A percentile compares a stretch with the other conserved stretches of the same genome.
Evolutionary conservation across 2,888 invertebrate genomes (phyloP).

Genomic region (Uropetala carovei): DNA sequence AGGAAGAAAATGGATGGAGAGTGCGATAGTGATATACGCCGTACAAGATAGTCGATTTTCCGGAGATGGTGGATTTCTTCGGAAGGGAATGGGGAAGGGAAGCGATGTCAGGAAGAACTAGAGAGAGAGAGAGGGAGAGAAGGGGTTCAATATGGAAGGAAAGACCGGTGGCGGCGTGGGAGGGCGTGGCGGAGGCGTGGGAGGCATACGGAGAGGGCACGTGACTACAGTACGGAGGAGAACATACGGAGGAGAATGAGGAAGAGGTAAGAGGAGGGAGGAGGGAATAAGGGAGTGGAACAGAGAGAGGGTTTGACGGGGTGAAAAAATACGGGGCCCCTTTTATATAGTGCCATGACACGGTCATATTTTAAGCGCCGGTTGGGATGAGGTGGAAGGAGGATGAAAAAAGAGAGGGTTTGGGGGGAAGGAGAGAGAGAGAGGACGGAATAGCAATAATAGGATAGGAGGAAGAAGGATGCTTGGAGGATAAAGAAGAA

Average conservation of each 20-base stretch:
- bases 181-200: slow-evolving; percentile 14
- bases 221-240: slow-evolving; percentile 5
- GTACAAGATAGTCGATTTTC: not conserved
- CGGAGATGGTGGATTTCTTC: not conserved
- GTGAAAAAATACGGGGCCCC: not conserved
- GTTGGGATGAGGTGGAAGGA: not conserved
- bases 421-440: not conserved
- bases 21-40: not conserved
- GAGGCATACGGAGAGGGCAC: slow-evolving; percentile 27
- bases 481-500: not conserved
- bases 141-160: not conserved
- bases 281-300: not conserved
- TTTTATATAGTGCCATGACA: slow-evolving; percentile 23
- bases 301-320: slow-evolving; percentile 19
- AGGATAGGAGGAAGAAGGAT: not conserved
- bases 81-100: not conserved
- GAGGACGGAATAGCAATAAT: not conserved
- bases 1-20: not conserved
- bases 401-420: not conserved
- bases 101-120: not conserved
- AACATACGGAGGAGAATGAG: not conserved
- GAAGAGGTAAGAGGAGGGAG: too few species aligned
- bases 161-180: slow-evolving; percentile 1
- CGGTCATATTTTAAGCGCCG: slow-evolving; percentile 23
- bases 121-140: not conserved